A percentile compares a stretch with the other conserved stretches of the same genome.
Evolutionary conservation across 2,888 invertebrate species (phyloP).

Genomic region (Schizotus pectinicornis): DNA sequence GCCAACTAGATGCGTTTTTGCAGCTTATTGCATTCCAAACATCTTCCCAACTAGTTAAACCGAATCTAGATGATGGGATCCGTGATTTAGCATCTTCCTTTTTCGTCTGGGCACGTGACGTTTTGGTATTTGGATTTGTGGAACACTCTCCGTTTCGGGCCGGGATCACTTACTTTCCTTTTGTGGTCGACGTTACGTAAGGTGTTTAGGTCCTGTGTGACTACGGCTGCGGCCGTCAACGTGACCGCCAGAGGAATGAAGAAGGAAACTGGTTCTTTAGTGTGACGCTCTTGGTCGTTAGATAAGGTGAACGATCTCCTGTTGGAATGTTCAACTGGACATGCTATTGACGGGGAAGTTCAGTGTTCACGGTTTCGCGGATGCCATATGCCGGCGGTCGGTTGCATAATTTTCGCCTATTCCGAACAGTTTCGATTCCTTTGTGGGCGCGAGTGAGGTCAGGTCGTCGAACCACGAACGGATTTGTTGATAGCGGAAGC

Average conservation of each 20-base stretch:
- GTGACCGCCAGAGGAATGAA: conserved; percentile 38
- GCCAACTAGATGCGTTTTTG: not conserved
- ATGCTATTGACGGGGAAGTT: not conserved
- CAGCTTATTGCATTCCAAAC: not conserved
- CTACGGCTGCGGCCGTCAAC: conserved; percentile 44
- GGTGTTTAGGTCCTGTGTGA: conserved; percentile 29
- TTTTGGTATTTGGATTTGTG: conserved; percentile 40
- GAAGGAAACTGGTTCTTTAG: conserved; percentile 41
- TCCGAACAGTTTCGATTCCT: too few species aligned
- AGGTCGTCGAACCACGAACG: too few species aligned
- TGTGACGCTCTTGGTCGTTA: conserved; percentile 28
- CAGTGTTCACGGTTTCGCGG: too few species aligned
- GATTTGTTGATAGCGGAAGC: too few species aligned
- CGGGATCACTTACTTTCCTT: conserved; percentile 26
- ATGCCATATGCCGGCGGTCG: too few species aligned
- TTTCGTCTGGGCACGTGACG: conserved; percentile 5
- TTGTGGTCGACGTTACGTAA: conserved; percentile 31
- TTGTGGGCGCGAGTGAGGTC: too few species aligned
- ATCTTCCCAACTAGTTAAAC: not conserved
- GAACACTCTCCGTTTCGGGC: conserved; percentile 44
- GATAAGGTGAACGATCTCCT: conserved; percentile 27
- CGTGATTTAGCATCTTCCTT: conserved; percentile 8
- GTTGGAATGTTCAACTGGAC: conserved; percentile 2
- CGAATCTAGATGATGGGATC: conserved; percentile 3
- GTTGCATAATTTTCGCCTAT: too few species aligned